Base-by-base conservation (phyloP, 1,140 invertebrate genomes). In the Danaus melanippus region DNA sequence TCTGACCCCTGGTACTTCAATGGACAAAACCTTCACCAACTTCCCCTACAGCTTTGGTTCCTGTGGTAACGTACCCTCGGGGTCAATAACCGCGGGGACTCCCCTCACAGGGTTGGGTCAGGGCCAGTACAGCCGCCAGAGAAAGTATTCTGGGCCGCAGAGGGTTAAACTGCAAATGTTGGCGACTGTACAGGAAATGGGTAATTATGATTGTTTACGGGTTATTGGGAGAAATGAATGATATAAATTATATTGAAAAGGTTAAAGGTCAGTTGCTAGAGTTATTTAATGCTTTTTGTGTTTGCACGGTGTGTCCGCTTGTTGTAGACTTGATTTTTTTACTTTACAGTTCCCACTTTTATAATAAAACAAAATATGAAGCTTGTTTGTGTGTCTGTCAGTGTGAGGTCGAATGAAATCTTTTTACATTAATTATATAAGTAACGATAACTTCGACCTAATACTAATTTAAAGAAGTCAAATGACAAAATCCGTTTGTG, bases 131-230 rank as follows among this genome's bases (percentile, higher is more conserved):
- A 70, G 64, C 48, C 69, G 76, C 9, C 83, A 85, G 49, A 75
- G 85, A 44, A 87, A 87, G 55, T 86, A 84, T 60, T 86, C 85
- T 9, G 83, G 87, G 17, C 84, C 85, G 0, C 85, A 88, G 46
- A 67, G 87, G 11, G 76, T 80, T 17, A 88, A 86, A 62, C 64
- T 85, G 40, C 84, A 86, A 71, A 85, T 76, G 67, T 66, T 88
- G 64, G 82, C 87, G 0, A 88, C 87, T 32, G 87, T 88, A 46
- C 87, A 88, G 56, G 87, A 88, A 73, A 82, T 88, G 74, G 86
- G 86, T 88, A 86, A 87, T 64, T 84, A 60, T 47, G 50, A 56
- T 64, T 62, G 21, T 32, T 32, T 32, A 63, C 51, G 12, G 46
- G 40, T 42, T 8, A 17, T 53, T 15, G 15, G 10, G 12, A 8